phyloP scores from a whole-genome alignment of 2,113 vertebrate species.

The Pluvialis apricaria region DNA sequence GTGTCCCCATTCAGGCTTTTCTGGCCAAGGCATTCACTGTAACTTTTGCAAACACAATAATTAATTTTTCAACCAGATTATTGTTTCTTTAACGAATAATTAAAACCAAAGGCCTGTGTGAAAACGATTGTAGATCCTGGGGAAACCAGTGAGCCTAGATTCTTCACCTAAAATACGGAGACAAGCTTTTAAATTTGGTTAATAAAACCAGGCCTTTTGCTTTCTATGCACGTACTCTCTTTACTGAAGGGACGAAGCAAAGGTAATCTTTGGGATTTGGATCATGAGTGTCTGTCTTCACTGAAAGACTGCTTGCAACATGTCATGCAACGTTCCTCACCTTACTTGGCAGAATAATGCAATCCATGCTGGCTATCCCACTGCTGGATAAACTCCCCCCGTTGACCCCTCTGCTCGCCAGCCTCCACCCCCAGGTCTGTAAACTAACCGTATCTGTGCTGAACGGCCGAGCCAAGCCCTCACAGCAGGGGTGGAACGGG shows the following conservation, averaged over 20 bases:
- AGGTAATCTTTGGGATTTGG: neutral
- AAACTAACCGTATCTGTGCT: neutral
- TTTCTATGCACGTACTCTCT: neutral
- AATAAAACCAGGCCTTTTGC: neutral
- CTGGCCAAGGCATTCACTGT: neutral
- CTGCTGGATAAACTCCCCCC: neutral
- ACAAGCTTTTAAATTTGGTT: neutral
- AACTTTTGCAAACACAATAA: neutral
- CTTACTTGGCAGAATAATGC: neutral
- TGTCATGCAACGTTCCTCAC: neutral
- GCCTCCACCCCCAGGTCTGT: neutral
- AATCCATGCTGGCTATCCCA: neutral
- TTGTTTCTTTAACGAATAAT: neutral
- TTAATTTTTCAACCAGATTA: neutral
- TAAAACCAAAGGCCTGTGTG: neutral
- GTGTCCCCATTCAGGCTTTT: neutral
- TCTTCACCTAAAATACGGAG: neutral
- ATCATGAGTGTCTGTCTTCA: neutral
- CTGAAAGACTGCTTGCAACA: neutral
- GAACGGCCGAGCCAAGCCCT: neutral
- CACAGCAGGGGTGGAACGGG: neutral
- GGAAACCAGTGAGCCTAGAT: neutral
- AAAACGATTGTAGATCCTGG: neutral
- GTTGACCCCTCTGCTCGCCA: neutral
- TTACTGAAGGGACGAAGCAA: neutral